Conservation (phyloP, 2,888 invertebrate species). For the Heteromurus nitidus region DNA sequence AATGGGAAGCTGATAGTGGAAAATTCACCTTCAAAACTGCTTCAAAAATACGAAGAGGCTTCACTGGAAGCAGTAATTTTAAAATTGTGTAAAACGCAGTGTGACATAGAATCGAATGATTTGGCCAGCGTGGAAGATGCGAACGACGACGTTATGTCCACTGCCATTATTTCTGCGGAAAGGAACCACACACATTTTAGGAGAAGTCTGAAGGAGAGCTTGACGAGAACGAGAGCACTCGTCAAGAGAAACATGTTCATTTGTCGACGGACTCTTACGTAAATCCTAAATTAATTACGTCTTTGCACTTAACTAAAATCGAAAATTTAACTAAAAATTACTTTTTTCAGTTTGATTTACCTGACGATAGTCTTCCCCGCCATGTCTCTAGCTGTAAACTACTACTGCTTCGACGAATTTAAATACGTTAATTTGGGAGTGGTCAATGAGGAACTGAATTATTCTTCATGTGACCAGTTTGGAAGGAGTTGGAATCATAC, state of each 20-base stretch:
- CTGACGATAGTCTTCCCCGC: not conserved
- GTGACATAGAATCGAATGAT: not conserved
- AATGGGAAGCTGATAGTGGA: slow-evolving; percentile 92
- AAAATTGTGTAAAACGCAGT: not conserved
- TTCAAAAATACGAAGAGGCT: not conserved
- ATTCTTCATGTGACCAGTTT: not conserved
- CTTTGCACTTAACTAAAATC: no score
- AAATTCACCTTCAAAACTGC: slow-evolving; percentile 83
- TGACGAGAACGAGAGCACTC: not conserved
- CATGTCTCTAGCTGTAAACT: not conserved
- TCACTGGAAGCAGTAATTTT: slow-evolving; percentile 12
- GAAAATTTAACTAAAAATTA: not conserved
- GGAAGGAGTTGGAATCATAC: not conserved
- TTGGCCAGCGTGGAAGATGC: not conserved
- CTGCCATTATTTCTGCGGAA: not conserved
- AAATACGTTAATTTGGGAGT: not conserved
- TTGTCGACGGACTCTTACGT: no score
- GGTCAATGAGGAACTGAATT: not conserved
- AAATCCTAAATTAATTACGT: no score
- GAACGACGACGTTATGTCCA: not conserved
- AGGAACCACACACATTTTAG: not conserved
- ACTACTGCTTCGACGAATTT: not conserved
- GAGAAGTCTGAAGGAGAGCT: not conserved
- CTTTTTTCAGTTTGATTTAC: not conserved
- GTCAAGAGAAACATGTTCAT: not conserved